Conservation (phyloP, 2,113 vertebrate genomes). For the Cyprinodon tularosa region DNA sequence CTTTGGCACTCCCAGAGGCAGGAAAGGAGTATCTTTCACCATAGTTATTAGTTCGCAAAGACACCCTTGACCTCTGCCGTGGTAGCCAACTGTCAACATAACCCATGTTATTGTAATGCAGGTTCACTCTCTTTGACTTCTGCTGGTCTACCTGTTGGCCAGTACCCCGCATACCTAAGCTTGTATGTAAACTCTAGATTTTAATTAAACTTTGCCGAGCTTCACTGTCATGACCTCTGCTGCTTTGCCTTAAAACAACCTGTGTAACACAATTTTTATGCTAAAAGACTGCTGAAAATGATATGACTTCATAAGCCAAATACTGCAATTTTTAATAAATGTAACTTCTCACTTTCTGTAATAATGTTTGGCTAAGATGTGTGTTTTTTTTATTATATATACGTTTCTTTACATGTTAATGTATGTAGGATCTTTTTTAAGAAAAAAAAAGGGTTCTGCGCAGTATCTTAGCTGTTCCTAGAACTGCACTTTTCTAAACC, state of each 20-base stretch:
- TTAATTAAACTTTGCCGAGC: conserved; percentile 19
- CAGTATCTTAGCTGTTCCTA: too few species aligned
- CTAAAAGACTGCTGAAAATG: neutral
- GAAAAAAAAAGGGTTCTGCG: too few species aligned
- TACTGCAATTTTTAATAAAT: neutral
- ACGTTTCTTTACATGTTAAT: too few species aligned
- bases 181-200: conserved; percentile 10
- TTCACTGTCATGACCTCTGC: neutral
- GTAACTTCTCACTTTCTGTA: neutral
- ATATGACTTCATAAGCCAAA: neutral
- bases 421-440: too few species aligned
- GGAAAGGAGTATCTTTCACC: conserved; percentile 79
- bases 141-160: conserved; percentile 36
- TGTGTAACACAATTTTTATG: neutral
- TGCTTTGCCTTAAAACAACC: neutral
- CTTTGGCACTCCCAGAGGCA: conserved; percentile 77
- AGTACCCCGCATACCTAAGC: conserved; percentile 4
- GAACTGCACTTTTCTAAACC: too few species aligned
- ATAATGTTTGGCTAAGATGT: neutral
- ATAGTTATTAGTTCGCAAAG: conserved; percentile 79
- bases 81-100: conserved; percentile 77
- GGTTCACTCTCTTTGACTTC: conserved; percentile 62
- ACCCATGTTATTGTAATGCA: conserved; percentile 72
- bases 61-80: conserved; percentile 76
- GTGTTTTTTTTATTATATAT: too few species aligned